A percentile compares a stretch with the other conserved stretches of the same genome.
phyloP scores from a whole-genome alignment of 2,113 vertebrate species.

The Carassius gibelio region DNA sequence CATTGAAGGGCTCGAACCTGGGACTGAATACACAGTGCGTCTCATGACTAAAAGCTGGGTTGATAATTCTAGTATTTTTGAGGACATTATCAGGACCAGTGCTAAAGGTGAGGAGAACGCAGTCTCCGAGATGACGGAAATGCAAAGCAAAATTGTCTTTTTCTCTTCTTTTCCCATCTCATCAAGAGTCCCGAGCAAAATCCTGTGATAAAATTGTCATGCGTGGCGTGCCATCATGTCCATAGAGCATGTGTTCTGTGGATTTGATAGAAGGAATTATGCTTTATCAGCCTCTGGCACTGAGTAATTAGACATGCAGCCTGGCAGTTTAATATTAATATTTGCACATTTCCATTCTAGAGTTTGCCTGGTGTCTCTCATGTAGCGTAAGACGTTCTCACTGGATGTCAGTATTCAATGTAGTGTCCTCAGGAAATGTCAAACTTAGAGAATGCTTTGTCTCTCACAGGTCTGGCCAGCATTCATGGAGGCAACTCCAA shows the following conservation, averaged over 20 bases:
- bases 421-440: slow-evolving; percentile 39
- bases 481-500: slow-evolving; percentile 87
- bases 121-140: not conserved
- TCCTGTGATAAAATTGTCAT: slow-evolving; percentile 58
- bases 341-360: slow-evolving; percentile 61
- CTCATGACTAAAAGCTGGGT: slow-evolving; percentile 85
- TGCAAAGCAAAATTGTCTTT: slow-evolving; percentile 6
- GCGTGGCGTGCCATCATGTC: slow-evolving; percentile 53
- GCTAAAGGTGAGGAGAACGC: slow-evolving; percentile 84
- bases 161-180: slow-evolving; percentile 15
- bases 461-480: slow-evolving; percentile 83
- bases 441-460: slow-evolving; percentile 66
- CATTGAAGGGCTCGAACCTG: slow-evolving; percentile 83
- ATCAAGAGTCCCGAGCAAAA: not conserved
- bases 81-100: slow-evolving; percentile 89
- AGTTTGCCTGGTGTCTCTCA: slow-evolving; percentile 47
- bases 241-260: slow-evolving; percentile 60
- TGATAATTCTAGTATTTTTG: slow-evolving; percentile 92
- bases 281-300: slow-evolving; percentile 67
- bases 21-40: slow-evolving; percentile 84
- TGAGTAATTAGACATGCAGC: slow-evolving; percentile 77
- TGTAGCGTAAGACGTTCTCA: slow-evolving; percentile 58
- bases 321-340: slow-evolving; percentile 79
- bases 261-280: slow-evolving; percentile 64
- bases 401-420: slow-evolving; percentile 72